Evolutionary conservation across 2,888 invertebrate species (phyloP).

Genomic region (Smittia sp.): DNA sequence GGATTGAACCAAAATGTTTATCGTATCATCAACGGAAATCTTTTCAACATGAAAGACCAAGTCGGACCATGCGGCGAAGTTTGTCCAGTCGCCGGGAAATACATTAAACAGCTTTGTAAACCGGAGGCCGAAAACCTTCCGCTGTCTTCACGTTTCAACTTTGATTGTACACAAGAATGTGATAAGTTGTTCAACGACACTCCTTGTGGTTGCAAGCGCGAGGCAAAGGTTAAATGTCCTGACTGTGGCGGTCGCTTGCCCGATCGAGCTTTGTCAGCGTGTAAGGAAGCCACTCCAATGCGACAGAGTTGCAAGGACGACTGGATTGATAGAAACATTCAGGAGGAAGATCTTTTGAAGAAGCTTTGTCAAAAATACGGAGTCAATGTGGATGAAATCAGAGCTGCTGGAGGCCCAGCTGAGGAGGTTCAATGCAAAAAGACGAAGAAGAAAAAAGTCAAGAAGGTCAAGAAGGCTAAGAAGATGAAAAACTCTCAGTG

Average conservation of each 20-base stretch:
- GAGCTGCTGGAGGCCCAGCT: background rate
- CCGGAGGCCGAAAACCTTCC: background rate
- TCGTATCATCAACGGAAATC: conserved; percentile 26
- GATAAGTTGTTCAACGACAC: background rate
- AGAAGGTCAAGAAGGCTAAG: background rate
- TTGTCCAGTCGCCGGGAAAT: background rate
- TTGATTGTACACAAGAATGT: background rate
- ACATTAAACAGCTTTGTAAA: background rate
- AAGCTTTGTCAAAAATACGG: background rate
- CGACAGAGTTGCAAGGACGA: background rate
- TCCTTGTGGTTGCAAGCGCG: background rate
- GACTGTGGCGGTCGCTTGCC: conserved; percentile 5
- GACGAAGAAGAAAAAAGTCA: background rate
- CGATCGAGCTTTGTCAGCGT: background rate
- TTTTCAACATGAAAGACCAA: conserved; percentile 8
- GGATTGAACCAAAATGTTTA: conserved; percentile 5
- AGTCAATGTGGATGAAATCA: background rate
- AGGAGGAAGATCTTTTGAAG: background rate
- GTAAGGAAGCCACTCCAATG: background rate
- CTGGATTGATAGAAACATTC: conserved; percentile 7
- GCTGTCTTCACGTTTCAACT: background rate
- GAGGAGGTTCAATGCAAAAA: background rate
- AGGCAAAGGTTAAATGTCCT: background rate
- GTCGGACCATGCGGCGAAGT: conserved; percentile 5
- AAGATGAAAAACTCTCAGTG: background rate